phyloP scores from a whole-genome alignment of 2,888 invertebrate species.

The Metalampra italica region DNA sequence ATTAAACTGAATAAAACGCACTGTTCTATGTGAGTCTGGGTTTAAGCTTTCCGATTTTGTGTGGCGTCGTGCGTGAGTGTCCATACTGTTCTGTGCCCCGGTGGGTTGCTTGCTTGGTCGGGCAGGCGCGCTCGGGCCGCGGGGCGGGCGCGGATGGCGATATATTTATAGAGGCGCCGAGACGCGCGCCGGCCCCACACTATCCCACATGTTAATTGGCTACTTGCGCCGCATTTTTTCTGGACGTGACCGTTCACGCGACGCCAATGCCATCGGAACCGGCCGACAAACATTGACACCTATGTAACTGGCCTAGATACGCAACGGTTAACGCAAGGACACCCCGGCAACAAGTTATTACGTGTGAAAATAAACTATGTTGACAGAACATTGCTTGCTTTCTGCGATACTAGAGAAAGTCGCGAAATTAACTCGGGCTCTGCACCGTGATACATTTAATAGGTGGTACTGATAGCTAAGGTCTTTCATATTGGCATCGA shows the following conservation, averaged over 20 bases:
- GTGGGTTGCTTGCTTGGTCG: no score
- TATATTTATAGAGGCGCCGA: constrained; percentile 72
- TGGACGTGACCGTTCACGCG: constrained; percentile 59
- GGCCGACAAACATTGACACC: constrained; percentile 74
- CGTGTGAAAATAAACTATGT: constrained; percentile 35
- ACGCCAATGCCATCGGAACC: constrained; percentile 61
- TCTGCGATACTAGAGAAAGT: constrained; percentile 8
- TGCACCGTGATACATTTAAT: neutral
- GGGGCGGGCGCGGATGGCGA: constrained; percentile 23
- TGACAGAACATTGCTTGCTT: constrained; percentile 32
- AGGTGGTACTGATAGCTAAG: no score
- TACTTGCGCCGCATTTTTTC: constrained; percentile 71
- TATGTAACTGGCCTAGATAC: constrained; percentile 62
- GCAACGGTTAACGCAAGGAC: constrained; percentile 45
- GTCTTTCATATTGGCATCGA: neutral
- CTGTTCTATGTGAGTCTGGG: no score
- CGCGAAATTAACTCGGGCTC: neutral
- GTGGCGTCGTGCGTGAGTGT: neutral
- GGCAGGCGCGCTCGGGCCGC: constrained; percentile 16
- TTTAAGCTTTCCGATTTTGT: neutral
- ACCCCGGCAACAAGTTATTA: constrained; percentile 18
- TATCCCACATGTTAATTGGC: constrained; percentile 71
- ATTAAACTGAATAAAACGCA: no score
- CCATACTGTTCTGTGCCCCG: neutral
- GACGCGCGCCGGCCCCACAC: constrained; percentile 56